Percentiles rank a stretch among this genome's conserved stretches.
phyloP scores from a whole-genome alignment of 64 coral and sea anemone genomes.

The Montipora capricornis region DNA sequence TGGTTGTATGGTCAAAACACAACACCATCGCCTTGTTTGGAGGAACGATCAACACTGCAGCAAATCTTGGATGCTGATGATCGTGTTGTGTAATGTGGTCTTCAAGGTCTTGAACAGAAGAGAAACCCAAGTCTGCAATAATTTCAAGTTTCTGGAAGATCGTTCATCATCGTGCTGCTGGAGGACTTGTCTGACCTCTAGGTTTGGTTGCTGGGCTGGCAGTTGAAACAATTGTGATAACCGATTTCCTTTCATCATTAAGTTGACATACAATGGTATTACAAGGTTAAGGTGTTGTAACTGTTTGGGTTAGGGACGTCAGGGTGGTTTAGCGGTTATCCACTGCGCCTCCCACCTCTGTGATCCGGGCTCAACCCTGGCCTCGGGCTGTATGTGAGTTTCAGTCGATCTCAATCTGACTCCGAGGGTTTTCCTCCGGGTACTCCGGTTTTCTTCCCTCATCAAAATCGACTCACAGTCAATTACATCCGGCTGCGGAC shows the following conservation, averaged over 20 bases:
- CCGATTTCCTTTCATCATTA: conserved; percentile 4
- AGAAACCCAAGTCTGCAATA: conserved; percentile 35
- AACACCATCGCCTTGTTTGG: conserved; percentile 43
- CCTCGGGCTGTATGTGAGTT: too few species aligned
- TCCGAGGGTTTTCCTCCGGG: too few species aligned
- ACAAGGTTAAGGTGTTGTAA: conserved; percentile 2
- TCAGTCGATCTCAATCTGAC: too few species aligned
- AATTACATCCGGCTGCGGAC: too few species aligned
- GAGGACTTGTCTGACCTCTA: conserved; percentile 14
- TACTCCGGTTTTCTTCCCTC: too few species aligned
- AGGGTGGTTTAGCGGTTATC: too few species aligned
- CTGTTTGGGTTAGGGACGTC: neutral
- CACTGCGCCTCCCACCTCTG: too few species aligned
- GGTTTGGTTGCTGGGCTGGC: neutral
- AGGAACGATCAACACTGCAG: conserved; percentile 41
- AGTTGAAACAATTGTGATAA: neutral
- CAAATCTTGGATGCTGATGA: neutral
- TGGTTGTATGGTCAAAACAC: neutral
- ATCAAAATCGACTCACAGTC: too few species aligned
- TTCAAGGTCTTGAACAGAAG: conserved; percentile 12
- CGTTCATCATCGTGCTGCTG: neutral
- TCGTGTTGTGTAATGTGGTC: neutral
- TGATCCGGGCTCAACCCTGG: too few species aligned
- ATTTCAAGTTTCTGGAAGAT: conserved; percentile 10
- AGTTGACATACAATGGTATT: neutral